Evolutionary conservation across 2,888 invertebrate genomes (phyloP).

Genomic region (Pollenia amentaria): DNA sequence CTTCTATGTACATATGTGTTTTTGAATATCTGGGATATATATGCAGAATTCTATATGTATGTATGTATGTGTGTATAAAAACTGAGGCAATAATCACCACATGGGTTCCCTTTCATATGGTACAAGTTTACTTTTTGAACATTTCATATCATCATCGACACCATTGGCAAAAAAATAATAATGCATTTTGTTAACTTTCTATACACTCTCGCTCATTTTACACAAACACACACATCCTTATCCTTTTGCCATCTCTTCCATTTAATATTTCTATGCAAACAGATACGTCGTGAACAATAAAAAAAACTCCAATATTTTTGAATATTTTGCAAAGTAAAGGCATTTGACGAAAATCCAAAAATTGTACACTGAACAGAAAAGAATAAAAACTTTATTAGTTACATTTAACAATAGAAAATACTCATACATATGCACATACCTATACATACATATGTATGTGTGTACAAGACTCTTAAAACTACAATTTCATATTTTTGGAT

Average conservation of each 20-base stretch:
- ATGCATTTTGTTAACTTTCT: constrained; percentile 66
- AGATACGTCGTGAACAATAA: constrained; percentile 8
- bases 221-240: not conserved
- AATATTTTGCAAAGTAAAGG: constrained; percentile 31
- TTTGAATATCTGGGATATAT: not conserved
- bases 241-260: not conserved
- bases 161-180: constrained; percentile 62
- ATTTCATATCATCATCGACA: constrained; percentile 70
- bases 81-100: constrained; percentile 73
- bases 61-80: constrained; percentile 24
- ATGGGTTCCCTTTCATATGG: constrained; percentile 66
- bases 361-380: constrained; percentile 30
- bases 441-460: too few relatives aligned
- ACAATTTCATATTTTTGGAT: too few relatives aligned
- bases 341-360: constrained; percentile 44
- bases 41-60: constrained; percentile 7
- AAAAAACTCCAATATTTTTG: constrained; percentile 13
- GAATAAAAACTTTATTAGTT: constrained; percentile 16
- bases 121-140: constrained; percentile 56
- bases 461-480: too few relatives aligned
- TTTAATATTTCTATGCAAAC: constrained; percentile 10
- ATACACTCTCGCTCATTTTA: constrained; percentile 1
- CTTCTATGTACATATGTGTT: not conserved
- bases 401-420: constrained; percentile 10
- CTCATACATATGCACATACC: not conserved